A percentile compares a stretch with the other conserved stretches of the same genome.
Conservation (phyloP, 2,113 vertebrate genomes). For the Etheostoma spectabile region DNA sequence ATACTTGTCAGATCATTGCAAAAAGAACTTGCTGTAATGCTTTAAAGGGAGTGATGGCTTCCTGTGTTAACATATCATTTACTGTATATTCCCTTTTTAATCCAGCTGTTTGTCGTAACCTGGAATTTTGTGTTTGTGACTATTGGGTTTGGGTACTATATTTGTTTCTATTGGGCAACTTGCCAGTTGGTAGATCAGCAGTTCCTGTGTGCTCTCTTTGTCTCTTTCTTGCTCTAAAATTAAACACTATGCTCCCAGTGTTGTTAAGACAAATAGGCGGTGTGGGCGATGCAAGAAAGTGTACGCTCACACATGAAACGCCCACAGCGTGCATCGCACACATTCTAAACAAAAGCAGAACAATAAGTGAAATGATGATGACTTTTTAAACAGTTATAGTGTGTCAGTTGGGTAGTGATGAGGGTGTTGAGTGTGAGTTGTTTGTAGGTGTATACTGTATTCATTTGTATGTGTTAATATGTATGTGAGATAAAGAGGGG, state of each 20-base stretch:
- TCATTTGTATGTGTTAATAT: constrained; percentile 44
- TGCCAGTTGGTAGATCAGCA: constrained; percentile 40
- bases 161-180: constrained; percentile 9
- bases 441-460: constrained; percentile 13
- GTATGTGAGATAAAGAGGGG: constrained; percentile 8
- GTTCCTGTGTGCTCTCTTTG: constrained; percentile 27
- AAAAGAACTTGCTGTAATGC: neutral
- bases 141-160: no score
- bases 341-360: constrained; percentile 30
- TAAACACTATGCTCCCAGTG: constrained; percentile 39
- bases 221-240: constrained; percentile 51
- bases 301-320: neutral
- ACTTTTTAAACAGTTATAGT: constrained; percentile 35
- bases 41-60: neutral
- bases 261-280: constrained; percentile 52
- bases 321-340: neutral
- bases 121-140: constrained; percentile 33
- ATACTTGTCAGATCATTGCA: neutral
- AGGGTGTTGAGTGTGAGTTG: constrained; percentile 26
- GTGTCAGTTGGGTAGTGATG: constrained; percentile 20
- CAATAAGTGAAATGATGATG: constrained; percentile 51
- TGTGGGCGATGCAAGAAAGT: constrained; percentile 42
- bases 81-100: neutral
- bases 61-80: constrained; percentile 22
- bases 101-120: neutral